Conservation (phyloP, 2,113 vertebrate species). For the Lutjanus erythropterus region DNA sequence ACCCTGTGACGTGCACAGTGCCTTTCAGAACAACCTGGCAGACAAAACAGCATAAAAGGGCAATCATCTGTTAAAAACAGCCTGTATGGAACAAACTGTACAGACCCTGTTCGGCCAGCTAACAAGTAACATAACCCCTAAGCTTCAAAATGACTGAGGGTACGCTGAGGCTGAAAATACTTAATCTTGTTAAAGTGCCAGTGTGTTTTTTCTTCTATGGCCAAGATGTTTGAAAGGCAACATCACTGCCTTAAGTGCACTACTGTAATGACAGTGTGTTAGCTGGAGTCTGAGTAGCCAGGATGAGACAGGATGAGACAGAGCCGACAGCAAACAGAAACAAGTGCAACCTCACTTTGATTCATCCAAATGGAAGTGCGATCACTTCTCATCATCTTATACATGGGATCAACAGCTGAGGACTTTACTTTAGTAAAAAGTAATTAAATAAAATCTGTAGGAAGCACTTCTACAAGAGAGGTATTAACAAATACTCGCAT, state of each 20-base stretch:
- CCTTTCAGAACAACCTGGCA: conserved; percentile 3
- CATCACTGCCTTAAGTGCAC: conserved; percentile 25
- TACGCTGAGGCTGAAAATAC: neutral
- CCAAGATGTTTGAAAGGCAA: conserved; percentile 7
- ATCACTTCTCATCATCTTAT: neutral
- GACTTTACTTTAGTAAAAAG: neutral
- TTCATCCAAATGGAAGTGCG: neutral
- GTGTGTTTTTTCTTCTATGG: neutral
- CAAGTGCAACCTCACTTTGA: neutral
- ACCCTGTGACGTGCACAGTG: neutral
- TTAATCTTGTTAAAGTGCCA: neutral
- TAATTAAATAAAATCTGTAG: neutral
- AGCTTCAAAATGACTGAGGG: conserved; percentile 1
- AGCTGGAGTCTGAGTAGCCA: conserved; percentile 7
- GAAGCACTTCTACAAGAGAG: neutral
- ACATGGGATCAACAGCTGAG: neutral
- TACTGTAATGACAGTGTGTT: conserved; percentile 16
- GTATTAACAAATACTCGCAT: too few relatives aligned
- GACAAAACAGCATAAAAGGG: neutral
- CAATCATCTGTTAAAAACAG: conserved; percentile 10
- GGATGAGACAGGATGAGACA: conserved; percentile 2
- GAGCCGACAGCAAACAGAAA: neutral
- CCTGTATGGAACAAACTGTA: conserved; percentile 31
- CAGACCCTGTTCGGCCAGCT: neutral
- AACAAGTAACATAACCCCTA: conserved; percentile 1